Percentiles rank a stretch among this genome's conserved stretches.
Conservation (phyloP, 2,888 invertebrate genomes). For the Torymus tubicola region DNA sequence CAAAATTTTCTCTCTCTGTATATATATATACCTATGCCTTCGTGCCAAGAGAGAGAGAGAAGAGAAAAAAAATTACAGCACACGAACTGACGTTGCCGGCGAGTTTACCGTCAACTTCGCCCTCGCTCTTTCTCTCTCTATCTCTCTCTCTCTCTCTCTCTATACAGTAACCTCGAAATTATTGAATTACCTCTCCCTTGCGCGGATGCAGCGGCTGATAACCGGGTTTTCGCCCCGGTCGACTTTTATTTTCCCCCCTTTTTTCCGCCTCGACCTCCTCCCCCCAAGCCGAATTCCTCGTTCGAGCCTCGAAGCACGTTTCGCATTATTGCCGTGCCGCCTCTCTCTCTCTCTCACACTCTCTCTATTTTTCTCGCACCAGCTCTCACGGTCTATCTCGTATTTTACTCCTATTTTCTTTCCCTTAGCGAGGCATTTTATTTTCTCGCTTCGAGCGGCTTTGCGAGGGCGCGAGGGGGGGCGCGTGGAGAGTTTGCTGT, state of each 20-base stretch:
- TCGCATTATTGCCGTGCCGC: no score
- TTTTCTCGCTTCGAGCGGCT: no score
- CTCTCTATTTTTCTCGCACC: no score
- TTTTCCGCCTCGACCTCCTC: conserved; percentile 13
- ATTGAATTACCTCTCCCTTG: conserved; percentile 51
- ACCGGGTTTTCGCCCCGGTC: conserved; percentile 44
- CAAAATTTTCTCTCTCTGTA: background rate
- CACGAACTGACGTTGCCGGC: conserved; percentile 58
- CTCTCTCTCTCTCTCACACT: no score
- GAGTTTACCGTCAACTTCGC: no score
- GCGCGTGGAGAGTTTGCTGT: no score
- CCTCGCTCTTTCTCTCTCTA: no score
- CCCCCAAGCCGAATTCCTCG: conserved; percentile 63
- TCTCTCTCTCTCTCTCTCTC: no score
- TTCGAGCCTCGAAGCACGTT: conserved; percentile 69
- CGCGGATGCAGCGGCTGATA: conserved; percentile 40
- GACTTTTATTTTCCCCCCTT: conserved; percentile 58
- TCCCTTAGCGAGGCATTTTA: background rate
- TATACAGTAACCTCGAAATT: conserved; percentile 46
- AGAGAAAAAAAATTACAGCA: conserved; percentile 59
- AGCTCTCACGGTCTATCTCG: background rate
- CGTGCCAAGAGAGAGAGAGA: background rate
- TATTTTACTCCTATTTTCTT: background rate
- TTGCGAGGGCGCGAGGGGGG: no score
- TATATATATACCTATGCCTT: background rate